Conservation (phyloP, 2,797 vertebrate species). For the Trichosurus vulpecula region DNA sequence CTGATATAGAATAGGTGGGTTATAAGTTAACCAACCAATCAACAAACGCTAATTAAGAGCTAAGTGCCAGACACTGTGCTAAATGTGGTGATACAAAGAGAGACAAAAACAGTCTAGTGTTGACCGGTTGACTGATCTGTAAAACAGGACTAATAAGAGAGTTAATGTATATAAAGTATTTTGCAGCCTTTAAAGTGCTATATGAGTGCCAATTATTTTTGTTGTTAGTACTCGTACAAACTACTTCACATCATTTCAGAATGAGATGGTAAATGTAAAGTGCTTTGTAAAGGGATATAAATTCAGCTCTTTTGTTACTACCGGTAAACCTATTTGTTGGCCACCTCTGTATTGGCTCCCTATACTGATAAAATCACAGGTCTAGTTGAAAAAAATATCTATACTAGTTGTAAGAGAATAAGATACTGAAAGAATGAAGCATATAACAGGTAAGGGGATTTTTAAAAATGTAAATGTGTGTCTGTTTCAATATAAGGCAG, state of each 20-base stretch:
- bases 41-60: neutral
- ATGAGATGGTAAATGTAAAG: neutral
- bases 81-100: neutral
- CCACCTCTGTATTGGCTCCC: neutral
- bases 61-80: neutral
- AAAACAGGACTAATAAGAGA: neutral
- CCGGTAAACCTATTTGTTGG: neutral
- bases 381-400: neutral
- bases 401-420: neutral
- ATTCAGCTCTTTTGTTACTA: neutral
- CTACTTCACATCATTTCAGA: neutral
- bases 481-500: neutral
- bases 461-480: neutral
- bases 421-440: neutral
- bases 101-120: neutral
- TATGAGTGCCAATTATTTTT: neutral
- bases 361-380: neutral
- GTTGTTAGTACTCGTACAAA: neutral
- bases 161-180: neutral
- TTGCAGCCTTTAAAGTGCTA: neutral
- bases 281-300: neutral
- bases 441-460: neutral
- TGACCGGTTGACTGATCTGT: neutral
- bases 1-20: neutral
- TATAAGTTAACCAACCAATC: neutral